phyloP scores from a whole-genome alignment of 2,113 vertebrate genomes.

The Indri indri region DNA sequence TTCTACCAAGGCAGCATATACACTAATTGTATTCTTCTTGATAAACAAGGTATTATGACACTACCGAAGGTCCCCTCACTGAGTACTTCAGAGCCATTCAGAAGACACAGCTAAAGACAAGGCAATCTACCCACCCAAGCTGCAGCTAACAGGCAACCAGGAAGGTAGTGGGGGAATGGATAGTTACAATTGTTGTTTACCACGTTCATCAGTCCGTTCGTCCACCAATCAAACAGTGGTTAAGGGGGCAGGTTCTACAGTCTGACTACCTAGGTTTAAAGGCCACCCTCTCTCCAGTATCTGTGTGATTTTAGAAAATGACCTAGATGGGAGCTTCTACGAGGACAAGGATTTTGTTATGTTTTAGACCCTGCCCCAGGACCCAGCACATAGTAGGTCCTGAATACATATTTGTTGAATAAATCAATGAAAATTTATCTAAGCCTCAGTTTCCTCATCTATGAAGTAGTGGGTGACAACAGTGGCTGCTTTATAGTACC shows the following conservation, averaged over 20 bases:
- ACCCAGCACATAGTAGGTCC: neutral
- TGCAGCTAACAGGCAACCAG: neutral
- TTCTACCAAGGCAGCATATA: neutral
- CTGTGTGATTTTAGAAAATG: neutral
- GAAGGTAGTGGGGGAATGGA: neutral
- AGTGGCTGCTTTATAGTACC: neutral
- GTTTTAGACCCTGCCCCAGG: neutral
- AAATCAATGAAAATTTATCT: neutral
- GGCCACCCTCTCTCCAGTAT: neutral
- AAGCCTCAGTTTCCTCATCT: neutral
- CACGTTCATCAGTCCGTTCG: neutral
- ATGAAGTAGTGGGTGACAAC: neutral
- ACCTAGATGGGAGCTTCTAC: neutral
- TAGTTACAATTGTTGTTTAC: neutral
- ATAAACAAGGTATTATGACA: neutral
- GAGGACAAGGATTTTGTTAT: neutral
- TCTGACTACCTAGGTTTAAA: neutral
- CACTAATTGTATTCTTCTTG: neutral
- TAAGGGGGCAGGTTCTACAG: neutral
- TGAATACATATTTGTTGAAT: neutral
- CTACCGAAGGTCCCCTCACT: neutral
- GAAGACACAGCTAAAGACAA: neutral
- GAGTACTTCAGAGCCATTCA: neutral
- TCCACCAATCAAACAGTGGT: neutral
- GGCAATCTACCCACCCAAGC: neutral